Evolutionary conservation across 2,797 vertebrate genomes (phyloP).

Genomic region (Syndactyla subalaris): DNA sequence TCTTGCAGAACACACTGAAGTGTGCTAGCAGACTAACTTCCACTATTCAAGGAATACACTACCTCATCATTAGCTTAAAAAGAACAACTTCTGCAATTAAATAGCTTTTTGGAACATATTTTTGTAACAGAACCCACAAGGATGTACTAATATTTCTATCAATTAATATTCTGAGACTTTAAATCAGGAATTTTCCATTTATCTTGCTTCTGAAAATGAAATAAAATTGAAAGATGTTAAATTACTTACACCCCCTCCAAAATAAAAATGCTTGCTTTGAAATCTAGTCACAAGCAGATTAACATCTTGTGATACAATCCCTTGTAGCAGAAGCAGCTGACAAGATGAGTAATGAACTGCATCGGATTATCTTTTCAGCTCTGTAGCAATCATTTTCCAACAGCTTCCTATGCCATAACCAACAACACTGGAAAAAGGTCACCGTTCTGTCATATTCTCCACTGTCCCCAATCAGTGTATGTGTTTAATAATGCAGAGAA

Average conservation of each 20-base stretch:
- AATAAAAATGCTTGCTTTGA: slow-evolving; percentile 65
- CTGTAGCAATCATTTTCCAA: slow-evolving; percentile 61
- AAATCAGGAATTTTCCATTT: slow-evolving; percentile 42
- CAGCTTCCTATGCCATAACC: slow-evolving; percentile 56
- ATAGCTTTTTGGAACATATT: background rate
- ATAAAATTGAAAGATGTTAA: slow-evolving; percentile 35
- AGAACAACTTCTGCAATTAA: slow-evolving; percentile 15
- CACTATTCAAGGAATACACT: background rate
- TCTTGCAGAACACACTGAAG: background rate
- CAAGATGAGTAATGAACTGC: slow-evolving; percentile 72
- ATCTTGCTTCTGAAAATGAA: slow-evolving; percentile 37
- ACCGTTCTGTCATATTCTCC: background rate
- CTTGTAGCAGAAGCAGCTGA: slow-evolving; percentile 67
- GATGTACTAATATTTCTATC: slow-evolving; percentile 54
- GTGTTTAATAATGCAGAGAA: background rate
- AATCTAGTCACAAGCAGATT: slow-evolving; percentile 71
- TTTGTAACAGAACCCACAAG: slow-evolving; percentile 18
- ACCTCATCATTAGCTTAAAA: background rate
- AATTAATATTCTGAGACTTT: slow-evolving; percentile 31
- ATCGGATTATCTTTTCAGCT: slow-evolving; percentile 75
- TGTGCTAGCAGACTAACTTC: background rate
- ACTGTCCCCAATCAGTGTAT: background rate
- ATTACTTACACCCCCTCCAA: slow-evolving; percentile 48
- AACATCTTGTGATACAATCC: slow-evolving; percentile 72
- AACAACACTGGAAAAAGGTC: slow-evolving; percentile 33